These are phyloP conservation scores for Cotesia typhae DNA, from an alignment of 1,140 invertebrate species.

Conservation along the genomic window DNA sequence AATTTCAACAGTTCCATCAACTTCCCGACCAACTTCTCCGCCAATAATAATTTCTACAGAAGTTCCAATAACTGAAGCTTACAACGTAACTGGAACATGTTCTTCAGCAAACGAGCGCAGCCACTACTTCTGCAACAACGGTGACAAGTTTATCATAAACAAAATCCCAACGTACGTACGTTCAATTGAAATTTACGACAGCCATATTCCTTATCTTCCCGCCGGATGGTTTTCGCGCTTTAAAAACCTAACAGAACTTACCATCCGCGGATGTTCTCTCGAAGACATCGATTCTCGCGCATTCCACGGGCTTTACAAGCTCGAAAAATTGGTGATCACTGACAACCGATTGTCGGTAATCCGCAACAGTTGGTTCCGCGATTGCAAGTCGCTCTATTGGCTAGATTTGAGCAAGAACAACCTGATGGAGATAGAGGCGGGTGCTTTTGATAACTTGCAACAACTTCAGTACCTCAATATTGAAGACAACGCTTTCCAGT, in stretches of 20 bases:
- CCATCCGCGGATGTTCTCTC: conserved; percentile 46
- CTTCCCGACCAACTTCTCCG: neutral
- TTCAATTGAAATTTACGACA: conserved; percentile 47
- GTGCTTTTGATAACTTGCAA: conserved; percentile 42
- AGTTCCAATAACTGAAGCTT: neutral
- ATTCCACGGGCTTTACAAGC: conserved; percentile 38
- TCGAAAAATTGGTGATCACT: conserved; percentile 46
- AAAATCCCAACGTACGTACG: conserved; percentile 40
- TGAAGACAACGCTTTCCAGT: conserved; percentile 48
- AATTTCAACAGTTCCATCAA: too few species aligned
- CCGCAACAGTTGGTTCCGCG: conserved; percentile 42
- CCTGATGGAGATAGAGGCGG: conserved; percentile 46
- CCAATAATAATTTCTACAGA: conserved; percentile 19
- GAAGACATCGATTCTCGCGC: conserved; percentile 42
- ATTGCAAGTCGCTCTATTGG: conserved; percentile 41
- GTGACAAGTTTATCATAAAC: conserved; percentile 42
- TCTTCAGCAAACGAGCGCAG: conserved; percentile 11
- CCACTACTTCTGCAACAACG: conserved; percentile 46
- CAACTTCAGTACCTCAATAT: conserved; percentile 47
- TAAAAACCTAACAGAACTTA: conserved; percentile 43
- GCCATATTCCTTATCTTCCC: conserved; percentile 41
- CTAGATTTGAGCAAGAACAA: conserved; percentile 50
- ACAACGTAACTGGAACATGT: conserved; percentile 30
- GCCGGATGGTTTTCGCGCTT: conserved; percentile 39
- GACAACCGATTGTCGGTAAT: conserved; percentile 46